Evolutionary conservation across 37 sponge, comb jelly and placozoan species (phyloP), one percentile per base, ranked within the genome.

Genomic region (Ephydatia muelleri): DNA sequence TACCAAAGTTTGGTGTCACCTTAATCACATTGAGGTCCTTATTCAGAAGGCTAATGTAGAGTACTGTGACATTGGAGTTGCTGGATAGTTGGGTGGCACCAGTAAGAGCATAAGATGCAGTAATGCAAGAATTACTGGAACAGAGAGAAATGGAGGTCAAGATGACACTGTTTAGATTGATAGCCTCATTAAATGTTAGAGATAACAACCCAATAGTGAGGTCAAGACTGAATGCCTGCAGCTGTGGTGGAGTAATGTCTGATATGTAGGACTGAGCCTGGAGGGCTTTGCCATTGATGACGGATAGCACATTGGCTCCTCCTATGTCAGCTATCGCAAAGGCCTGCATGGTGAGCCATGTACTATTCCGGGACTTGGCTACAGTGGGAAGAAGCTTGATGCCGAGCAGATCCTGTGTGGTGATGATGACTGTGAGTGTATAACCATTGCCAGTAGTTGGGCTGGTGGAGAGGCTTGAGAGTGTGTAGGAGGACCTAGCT

Each of bases 291-390:
- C 97, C 97, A 88, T 97, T 91, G 64, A 94, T 97, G 19, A 97
- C 87, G 38, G 97, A 94, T 26, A 97, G 82, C 9, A 97, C 93
- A 94, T 94, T 94, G 2, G 80, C 74, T 19, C 90, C 88, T 38
- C 89, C 70, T n/a, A 97, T 79, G 57, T 93, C 97, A 81, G 94
- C 97, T 80, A 97, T 91, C 40, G 93, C 97, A 94, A 75, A 92
- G 0, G 97, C 97, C 38, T 90, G 97, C 90, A 97, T 92, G 0
- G 93, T 83, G 36, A 97, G 82, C 70, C 85, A 97, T 32, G 97
- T 92, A 27, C 80, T 87, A 25, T 86, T 73, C 2, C 40, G 78
- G 37, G 82, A 76, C 76, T 83, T 89, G 30, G 95, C 97, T 35
- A 97, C 82, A 16, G 78, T 76, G 26, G 85, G 79, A 3, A 72